A percentile compares a stretch with the other conserved stretches of the same genome.
These are phyloP conservation scores for Aplochiton taeniatus DNA, from an alignment of 2,797 vertebrate genomes.

Conservation along the genomic window DNA sequence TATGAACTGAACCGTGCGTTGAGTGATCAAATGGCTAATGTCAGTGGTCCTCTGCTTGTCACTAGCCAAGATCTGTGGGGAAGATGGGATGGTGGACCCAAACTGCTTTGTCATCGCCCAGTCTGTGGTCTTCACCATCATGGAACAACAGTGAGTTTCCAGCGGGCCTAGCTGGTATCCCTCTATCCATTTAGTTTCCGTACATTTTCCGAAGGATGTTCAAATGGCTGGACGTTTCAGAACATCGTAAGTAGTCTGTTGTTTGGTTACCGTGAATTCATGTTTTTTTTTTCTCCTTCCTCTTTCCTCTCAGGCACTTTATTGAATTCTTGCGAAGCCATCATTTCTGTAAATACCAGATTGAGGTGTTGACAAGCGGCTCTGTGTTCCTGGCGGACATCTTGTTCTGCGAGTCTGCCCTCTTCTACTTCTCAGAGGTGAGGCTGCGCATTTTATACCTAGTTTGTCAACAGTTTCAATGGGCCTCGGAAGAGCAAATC, in stretches of 20 bases:
- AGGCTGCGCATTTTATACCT: constrained; percentile 44
- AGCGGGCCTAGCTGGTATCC: neutral
- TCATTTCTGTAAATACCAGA: constrained; percentile 99
- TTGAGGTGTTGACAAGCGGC: constrained; percentile 98
- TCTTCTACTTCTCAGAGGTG: constrained; percentile 99
- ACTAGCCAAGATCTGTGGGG: constrained; percentile 96
- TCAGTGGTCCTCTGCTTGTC: constrained; percentile 11
- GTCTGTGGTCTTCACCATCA: constrained; percentile 84
- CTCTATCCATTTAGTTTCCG: constrained; percentile 1
- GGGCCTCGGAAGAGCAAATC: neutral
- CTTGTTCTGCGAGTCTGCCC: constrained; percentile 96
- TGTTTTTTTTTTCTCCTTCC: constrained; percentile 14
- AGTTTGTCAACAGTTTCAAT: neutral
- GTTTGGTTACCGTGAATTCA: too few species aligned
- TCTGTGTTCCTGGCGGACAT: constrained; percentile 98
- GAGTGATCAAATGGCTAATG: neutral
- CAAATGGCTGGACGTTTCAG: too few species aligned
- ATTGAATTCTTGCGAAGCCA: constrained; percentile 95
- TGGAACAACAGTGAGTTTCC: constrained; percentile 93
- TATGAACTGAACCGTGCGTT: neutral
- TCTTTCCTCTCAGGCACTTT: constrained; percentile 86
- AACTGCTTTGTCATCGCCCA: constrained; percentile 96
- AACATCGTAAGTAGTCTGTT: too few species aligned
- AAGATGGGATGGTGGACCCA: constrained; percentile 97
- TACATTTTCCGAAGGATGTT: constrained; percentile 17